Percentiles rank a stretch among this genome's conserved stretches.
Conservation (phyloP, 2,797 vertebrate genomes). For the Chanos chanos region DNA sequence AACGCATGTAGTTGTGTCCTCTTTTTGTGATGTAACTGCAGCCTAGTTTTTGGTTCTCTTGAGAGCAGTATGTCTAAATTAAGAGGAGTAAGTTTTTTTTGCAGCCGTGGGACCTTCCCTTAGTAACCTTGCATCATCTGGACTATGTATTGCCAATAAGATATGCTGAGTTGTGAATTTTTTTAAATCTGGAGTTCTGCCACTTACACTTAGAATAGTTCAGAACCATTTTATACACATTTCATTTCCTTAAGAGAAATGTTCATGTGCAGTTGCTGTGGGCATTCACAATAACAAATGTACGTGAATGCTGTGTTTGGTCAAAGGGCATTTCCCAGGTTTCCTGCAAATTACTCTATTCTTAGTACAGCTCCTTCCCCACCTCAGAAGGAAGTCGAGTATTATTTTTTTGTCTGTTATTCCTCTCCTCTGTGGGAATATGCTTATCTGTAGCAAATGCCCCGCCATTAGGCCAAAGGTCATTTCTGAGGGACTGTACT, state of each 20-base stretch:
- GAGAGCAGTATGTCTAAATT: constrained; percentile 25
- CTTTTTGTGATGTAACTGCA: constrained; percentile 31
- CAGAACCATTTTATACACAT: too few relatives aligned
- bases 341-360: constrained; percentile 42
- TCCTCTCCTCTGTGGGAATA: constrained; percentile 55
- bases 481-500: constrained; percentile 16
- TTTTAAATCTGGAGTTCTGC: too few relatives aligned
- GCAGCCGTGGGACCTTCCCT: constrained; percentile 6
- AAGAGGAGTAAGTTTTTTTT: constrained; percentile 26
- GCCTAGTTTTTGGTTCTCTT: constrained; percentile 33
- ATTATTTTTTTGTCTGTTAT: too few relatives aligned
- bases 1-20: constrained; percentile 15
- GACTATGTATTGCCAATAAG: not conserved
- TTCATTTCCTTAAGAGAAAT: too few relatives aligned
- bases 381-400: constrained; percentile 46
- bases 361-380: constrained; percentile 33
- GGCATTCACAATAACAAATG: too few relatives aligned
- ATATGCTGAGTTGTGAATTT: too few relatives aligned
- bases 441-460: constrained; percentile 57
- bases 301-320: constrained; percentile 21
- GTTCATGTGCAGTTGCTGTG: too few relatives aligned
- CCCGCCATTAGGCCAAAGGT: constrained; percentile 24
- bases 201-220: too few relatives aligned
- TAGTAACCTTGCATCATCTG: constrained; percentile 12
- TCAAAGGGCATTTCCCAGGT: constrained; percentile 29